phyloP scores from a whole-genome alignment of 2,888 invertebrate genomes.

The Hyles lineata region DNA sequence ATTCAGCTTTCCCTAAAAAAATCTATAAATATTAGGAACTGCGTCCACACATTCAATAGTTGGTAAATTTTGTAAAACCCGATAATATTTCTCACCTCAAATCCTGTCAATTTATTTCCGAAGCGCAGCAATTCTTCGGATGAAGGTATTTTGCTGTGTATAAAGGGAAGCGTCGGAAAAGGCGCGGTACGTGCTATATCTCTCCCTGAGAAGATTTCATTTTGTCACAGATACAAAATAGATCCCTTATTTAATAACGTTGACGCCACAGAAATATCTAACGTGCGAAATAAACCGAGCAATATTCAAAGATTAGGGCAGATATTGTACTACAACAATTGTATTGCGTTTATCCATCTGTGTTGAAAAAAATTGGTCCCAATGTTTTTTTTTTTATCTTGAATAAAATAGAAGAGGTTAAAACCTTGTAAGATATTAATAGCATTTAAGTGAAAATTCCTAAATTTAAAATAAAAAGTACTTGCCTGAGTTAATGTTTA shows the following conservation, averaged over 20 bases:
- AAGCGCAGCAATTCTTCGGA: neutral
- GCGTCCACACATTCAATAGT: no score
- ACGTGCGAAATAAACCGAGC: neutral
- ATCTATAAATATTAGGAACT: no score
- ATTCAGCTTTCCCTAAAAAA: no score
- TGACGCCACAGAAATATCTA: neutral
- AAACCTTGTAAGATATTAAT: no score
- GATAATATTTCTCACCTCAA: neutral
- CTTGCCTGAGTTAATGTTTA: no score
- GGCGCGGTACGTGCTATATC: conserved; percentile 37
- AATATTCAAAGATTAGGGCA: neutral
- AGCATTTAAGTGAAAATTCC: no score
- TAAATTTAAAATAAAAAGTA: no score
- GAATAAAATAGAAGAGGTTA: no score
- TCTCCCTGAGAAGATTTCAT: conserved; percentile 35
- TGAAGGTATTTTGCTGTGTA: neutral
- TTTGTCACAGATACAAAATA: conserved; percentile 15
- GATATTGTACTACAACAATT: neutral
- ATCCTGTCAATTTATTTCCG: neutral
- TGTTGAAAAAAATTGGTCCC: no score
- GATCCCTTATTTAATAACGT: conserved; percentile 8
- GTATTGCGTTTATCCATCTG: neutral
- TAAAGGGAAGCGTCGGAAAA: conserved; percentile 34
- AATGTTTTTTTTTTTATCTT: no score
- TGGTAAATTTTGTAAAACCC: neutral